A percentile compares a stretch with the other conserved stretches of the same genome.
phyloP scores from a whole-genome alignment of 2,797 vertebrate species.

The Chiroxiphia lanceolata region DNA sequence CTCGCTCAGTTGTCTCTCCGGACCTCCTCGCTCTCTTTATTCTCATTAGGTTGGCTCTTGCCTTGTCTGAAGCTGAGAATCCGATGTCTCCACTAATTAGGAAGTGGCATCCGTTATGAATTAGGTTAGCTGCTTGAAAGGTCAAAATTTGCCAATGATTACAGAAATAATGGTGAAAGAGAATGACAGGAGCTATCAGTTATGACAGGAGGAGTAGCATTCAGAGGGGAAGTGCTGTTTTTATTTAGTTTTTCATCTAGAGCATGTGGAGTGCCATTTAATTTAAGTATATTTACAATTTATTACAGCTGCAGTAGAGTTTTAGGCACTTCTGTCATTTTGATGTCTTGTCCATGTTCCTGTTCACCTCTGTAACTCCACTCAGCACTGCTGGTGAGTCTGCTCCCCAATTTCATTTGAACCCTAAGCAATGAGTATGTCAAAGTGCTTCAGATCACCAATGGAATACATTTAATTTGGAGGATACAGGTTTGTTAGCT shows the following conservation, averaged over 20 bases:
- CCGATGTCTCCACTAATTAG: conserved; percentile 59
- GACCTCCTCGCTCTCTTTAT: neutral
- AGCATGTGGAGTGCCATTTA: neutral
- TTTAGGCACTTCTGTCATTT: neutral
- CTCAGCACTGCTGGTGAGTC: neutral
- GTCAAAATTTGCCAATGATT: conserved; percentile 66
- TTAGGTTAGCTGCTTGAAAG: conserved; percentile 69
- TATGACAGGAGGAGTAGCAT: neutral
- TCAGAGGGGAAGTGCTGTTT: neutral
- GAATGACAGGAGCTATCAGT: conserved; percentile 21
- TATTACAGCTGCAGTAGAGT: neutral
- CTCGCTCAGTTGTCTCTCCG: conserved; percentile 17
- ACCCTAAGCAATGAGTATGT: neutral
- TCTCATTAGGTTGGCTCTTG: conserved; percentile 47
- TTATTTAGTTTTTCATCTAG: neutral
- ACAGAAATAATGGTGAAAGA: conserved; percentile 35
- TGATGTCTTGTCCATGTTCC: neutral
- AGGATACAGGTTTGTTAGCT: neutral
- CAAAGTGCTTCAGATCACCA: neutral
- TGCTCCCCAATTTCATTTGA: neutral
- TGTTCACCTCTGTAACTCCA: neutral
- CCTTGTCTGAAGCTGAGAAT: conserved; percentile 43
- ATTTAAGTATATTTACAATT: conserved; percentile 7
- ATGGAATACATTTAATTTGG: neutral
- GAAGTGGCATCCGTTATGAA: conserved; percentile 61